A percentile compares a stretch with the other conserved stretches of the same genome.
phyloP scores from a whole-genome alignment of 2,888 invertebrate species.

The Rotaria socialis region DNA sequence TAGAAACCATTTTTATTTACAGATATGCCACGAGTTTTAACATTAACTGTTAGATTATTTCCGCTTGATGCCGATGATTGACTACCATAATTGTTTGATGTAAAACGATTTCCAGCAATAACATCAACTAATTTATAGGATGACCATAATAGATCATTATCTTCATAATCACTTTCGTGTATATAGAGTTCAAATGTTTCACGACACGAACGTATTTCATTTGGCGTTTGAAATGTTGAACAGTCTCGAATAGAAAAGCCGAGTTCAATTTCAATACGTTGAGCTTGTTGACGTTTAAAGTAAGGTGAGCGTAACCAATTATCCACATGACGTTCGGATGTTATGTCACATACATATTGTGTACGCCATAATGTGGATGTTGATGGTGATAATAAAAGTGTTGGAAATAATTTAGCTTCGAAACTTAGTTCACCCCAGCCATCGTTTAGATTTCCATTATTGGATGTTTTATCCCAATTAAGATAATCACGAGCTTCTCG shows the following conservation, averaged over 20 bases:
- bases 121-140: slow-evolving; percentile 36
- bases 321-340: slow-evolving; percentile 38
- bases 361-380: slow-evolving; percentile 40
- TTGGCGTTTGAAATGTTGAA: slow-evolving; percentile 37
- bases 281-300: slow-evolving; percentile 41
- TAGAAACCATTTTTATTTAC: slow-evolving; percentile 39
- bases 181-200: slow-evolving; percentile 43
- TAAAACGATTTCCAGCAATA: slow-evolving; percentile 38
- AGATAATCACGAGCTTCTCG: slow-evolving; percentile 9
- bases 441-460: slow-evolving; percentile 5
- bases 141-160: not conserved
- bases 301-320: slow-evolving; percentile 45
- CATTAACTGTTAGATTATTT: slow-evolving; percentile 36
- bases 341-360: slow-evolving; percentile 46
- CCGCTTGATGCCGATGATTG: slow-evolving; percentile 9
- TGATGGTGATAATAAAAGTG: not conserved
- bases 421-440: slow-evolving; percentile 39
- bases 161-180: slow-evolving; percentile 34
- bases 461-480: slow-evolving; percentile 12
- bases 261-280: slow-evolving; percentile 40
- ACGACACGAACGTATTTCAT: slow-evolving; percentile 45
- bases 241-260: slow-evolving; percentile 44
- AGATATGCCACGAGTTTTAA: slow-evolving; percentile 28
- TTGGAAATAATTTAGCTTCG: slow-evolving; percentile 23
- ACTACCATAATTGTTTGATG: slow-evolving; percentile 37